Percentiles rank a stretch among this genome's conserved stretches.
Conservation (phyloP, 2,797 vertebrate species). For the Balearica regulorum region DNA sequence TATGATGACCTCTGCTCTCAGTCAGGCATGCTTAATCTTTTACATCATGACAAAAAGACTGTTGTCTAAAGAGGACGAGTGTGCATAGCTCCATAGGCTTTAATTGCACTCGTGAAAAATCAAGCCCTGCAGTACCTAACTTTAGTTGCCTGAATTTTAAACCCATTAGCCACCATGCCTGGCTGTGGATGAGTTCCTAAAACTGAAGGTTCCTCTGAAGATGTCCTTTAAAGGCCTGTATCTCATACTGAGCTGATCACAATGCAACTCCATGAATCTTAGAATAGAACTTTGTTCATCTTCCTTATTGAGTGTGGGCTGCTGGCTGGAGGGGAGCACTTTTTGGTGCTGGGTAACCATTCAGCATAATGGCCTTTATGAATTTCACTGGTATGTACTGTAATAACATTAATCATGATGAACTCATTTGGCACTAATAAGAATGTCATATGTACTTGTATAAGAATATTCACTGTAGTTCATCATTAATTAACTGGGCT, state of each 20-base stretch:
- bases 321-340: background rate
- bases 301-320: slow-evolving; percentile 47
- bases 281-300: slow-evolving; percentile 60
- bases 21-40: background rate
- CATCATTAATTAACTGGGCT: slow-evolving; percentile 80
- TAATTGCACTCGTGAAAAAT: background rate
- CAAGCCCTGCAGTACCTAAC: background rate
- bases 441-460: slow-evolving; percentile 77
- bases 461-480: slow-evolving; percentile 77
- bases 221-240: slow-evolving; percentile 57
- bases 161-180: background rate
- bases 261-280: background rate
- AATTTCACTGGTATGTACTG: slow-evolving; percentile 73
- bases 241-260: background rate
- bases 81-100: background rate
- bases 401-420: slow-evolving; percentile 80
- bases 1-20: background rate
- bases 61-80: background rate
- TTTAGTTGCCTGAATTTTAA: background rate
- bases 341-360: slow-evolving; percentile 55
- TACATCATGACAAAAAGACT: background rate
- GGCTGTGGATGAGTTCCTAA: background rate
- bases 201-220: background rate
- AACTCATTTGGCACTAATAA: slow-evolving; percentile 79
- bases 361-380: slow-evolving; percentile 56